Evolutionary conservation across 1,140 invertebrate genomes (phyloP), one percentile per base, ranked within the genome.

Genomic region (Eriocheir sinensis): DNA sequence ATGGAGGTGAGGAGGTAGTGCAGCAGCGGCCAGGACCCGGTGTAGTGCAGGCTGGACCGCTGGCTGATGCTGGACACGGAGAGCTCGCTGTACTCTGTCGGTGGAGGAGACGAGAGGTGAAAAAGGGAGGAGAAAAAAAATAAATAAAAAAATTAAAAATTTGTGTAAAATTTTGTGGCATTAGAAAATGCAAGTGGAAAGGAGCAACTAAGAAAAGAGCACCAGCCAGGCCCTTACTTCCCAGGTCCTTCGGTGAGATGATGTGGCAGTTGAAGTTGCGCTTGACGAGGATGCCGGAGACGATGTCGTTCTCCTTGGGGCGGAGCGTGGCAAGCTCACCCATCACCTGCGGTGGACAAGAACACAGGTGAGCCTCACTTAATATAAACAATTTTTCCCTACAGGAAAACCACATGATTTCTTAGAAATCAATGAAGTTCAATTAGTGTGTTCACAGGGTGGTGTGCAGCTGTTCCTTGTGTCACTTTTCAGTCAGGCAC

Each of bases 181-280:
- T 27, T 27, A 72, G 12, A 72, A 72, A 12, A 72, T 72, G 12
- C 27, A 12, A 72, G 12, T 12, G 53, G 53, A 72, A 72, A n/a
- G 41, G 0, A 17, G 32, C n/a, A 88, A 6, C 40, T 30, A 88
- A 0, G 32, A 0, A 89, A 89, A 44, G 12, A 12, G 53, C 36
- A 53, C 3, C 30, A 15, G 17, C 17, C 21, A 40, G 2, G 30
- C 48, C 41, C 95, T 92, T 88, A 96, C 95, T 99, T 91, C 98
- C 98, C 36, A 99, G 97, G 97, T 99, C 99, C 17, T 98, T 97
- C 0, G 99, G 98, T 8, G 98, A 98, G 85, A 99, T 97, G 92
- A 99, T 97, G 96, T 99, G 99, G 96, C 99, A 99, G 97, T 99
- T 99, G 96, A 99, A 99, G 97, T 99, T 99, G 60, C 99, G 97